phyloP scores from a whole-genome alignment of 1,140 invertebrate genomes.

The Listronotus oregonensis region DNA sequence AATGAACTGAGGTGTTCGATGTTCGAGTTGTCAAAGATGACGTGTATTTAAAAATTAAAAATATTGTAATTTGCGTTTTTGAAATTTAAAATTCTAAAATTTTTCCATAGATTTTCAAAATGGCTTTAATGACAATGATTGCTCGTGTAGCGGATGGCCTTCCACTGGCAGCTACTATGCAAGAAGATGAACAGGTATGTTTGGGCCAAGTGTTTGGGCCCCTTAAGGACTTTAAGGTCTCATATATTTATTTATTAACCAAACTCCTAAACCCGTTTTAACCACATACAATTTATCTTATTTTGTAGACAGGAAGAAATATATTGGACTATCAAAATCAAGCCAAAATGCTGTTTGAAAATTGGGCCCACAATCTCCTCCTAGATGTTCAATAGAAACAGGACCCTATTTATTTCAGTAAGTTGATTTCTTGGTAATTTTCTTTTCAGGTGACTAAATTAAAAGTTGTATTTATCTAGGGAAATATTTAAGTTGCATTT shows the following conservation, averaged over 20 bases:
- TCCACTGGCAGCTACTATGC: conserved; percentile 94
- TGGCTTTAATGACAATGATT: conserved; percentile 97
- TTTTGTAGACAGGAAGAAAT: conserved; percentile 83
- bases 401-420: conserved; percentile 98
- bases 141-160: conserved; percentile 93
- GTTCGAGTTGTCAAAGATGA: conserved; percentile 15
- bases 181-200: conserved; percentile 95
- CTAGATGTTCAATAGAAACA: conserved; percentile 93
- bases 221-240: conserved; percentile 21
- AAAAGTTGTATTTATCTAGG: too few species aligned
- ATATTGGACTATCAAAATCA: conserved; percentile 98
- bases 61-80: conserved; percentile 6
- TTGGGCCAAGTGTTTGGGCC: conserved; percentile 13
- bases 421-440: conserved; percentile 59
- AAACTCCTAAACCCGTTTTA: conserved; percentile 5
- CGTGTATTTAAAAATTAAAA: conserved; percentile 35
- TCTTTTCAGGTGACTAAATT: background rate
- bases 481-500: too few species aligned
- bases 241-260: conserved; percentile 1
- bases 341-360: conserved; percentile 99
- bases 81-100: conserved; percentile 1
- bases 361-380: conserved; percentile 83
- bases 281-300: conserved; percentile 6
- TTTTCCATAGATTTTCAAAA: conserved; percentile 58
- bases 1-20: too few species aligned